Conservation (phyloP, 2,888 invertebrate species). For the Ophion ellenae region DNA sequence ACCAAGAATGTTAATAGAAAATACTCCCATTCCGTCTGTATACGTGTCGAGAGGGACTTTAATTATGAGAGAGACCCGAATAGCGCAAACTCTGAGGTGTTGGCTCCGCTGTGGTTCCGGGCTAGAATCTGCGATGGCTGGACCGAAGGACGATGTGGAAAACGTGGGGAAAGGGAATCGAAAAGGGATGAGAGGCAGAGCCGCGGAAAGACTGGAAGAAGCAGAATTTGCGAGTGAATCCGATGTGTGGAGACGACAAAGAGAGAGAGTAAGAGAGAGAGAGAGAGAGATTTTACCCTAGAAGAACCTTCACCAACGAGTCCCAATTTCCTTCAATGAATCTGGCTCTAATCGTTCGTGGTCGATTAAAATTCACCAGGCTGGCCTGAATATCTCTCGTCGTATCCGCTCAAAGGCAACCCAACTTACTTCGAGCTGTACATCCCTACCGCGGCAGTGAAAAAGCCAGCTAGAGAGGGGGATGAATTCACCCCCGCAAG, state of each 20-base stretch:
- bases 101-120: conserved; percentile 6
- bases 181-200: not conserved
- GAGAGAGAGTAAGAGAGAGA: conserved; percentile 12
- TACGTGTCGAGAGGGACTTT: conserved; percentile 74
- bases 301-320: conserved; percentile 47
- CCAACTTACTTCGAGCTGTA: conserved; percentile 46
- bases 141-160: conserved; percentile 15
- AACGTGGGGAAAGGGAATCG: conserved; percentile 4
- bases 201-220: conserved; percentile 12
- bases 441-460: conserved; percentile 15
- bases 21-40: conserved; percentile 74
- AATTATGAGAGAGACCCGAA: conserved; percentile 76
- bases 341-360: conserved; percentile 64
- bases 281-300: conserved; percentile 11
- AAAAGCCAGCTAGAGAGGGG: conserved; percentile 12
- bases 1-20: conserved; percentile 83
- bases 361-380: conserved; percentile 63
- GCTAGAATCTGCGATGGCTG: conserved; percentile 1
- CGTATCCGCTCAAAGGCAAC: conserved; percentile 58
- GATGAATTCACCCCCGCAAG: conserved; percentile 36
- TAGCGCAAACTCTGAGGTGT: conserved; percentile 63
- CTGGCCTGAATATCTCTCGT: conserved; percentile 57
- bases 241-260: conserved; percentile 31
- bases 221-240: conserved; percentile 40
- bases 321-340: conserved; percentile 64